Evolutionary conservation across 2,113 vertebrate species (phyloP), one percentile per base, ranked within the genome.

Genomic region (Mesembrinibis cayennensis): DNA sequence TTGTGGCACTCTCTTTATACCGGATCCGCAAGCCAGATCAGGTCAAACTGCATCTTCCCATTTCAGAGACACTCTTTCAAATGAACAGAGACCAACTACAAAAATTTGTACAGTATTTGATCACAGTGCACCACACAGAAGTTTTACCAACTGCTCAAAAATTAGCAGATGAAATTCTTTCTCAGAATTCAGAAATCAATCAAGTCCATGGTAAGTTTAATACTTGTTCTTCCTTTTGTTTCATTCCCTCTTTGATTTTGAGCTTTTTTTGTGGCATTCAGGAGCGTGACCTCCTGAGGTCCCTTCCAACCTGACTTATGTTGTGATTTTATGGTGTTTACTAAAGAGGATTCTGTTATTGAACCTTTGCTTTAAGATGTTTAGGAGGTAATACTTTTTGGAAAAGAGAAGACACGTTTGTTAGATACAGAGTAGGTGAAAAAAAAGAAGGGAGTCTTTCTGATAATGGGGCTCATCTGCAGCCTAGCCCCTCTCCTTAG

Each of bases 51-150:
- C 99, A 99, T 98, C 99, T 99, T 98, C 99, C 99, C 97, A 99
- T 99, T 98, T 99, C 99, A 95, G 99, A 99, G 98, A 99, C 99
- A 58, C 99, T 99, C 55, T 99, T 99, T 98, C 99, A 99, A 98
- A 99, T 99, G 99, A 99, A 99, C 98, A 98, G 99, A 98, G 99
- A 99, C 98, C 99, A 99, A 97, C 98, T 99, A 78, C 99, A 99
- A 98, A 99, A 99, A 97, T 99, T 99, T 94, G 99, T 99, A 94
- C 99, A 99, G 99, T 99, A 99, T 98, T 99, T 99, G 98, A 99
- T 99, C 96, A 99, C 99, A 93, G 99, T 99, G 77, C 99, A 99
- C 97, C 99, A 99, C 98, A 99, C 99, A 9, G 99, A 99, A 98
- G 99, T 99, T 97, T 98, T 99, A 98, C 99, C 99, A 96, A 99